Base-by-base conservation (phyloP, 2,797 vertebrate genomes). In the Alosa sapidissima region DNA sequence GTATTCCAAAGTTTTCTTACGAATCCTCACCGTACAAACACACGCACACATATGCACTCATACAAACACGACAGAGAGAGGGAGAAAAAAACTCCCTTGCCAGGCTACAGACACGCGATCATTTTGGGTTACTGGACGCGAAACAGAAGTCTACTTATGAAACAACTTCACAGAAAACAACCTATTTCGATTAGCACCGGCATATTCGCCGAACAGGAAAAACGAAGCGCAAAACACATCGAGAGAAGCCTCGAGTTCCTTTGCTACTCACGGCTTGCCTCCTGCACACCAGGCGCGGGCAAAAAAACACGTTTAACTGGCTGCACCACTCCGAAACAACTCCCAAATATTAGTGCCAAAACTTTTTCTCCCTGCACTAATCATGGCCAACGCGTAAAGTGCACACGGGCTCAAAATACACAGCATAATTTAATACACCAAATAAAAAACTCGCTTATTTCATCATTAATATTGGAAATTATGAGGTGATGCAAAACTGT, bases 221-320 rank as follows among this genome's bases (percentile, higher is more conserved):
- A 87, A 78, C 82, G 49, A 84, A 83, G 60, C 7, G 41, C 55
- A 81, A 84, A 82, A 28, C 72, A 81, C 45, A 45, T 83, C 84
- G 75, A 75, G 58, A 68, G 81, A 48, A 68, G 83, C 65, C 2
- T 47, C 54, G 58, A 84, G 68, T 84, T 91, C 87, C 55, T 81
- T 89, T 86, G 54, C 88, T 87, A 84, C 89, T 92, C 85, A 87
- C 90, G 91, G 91, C 89, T 87, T 92, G 92, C 86, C 87, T 78
- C 16, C 41, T 86, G 92, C 92, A 92, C 93, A 90, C 88, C 87
- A 89, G 87, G 91, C 92, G 90, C 92, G 88, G 89, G 88, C 83
- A 88, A 91, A 97, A 98, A 97, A 98, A 98, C 97, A 96, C 94
- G 97, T 97, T 94, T 62, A 93, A 98, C 97, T 95, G 96, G 97